Evolutionary conservation across 2,113 vertebrate genomes (phyloP), one percentile per base, ranked within the genome.

Genomic region (Scomber colias): DNA sequence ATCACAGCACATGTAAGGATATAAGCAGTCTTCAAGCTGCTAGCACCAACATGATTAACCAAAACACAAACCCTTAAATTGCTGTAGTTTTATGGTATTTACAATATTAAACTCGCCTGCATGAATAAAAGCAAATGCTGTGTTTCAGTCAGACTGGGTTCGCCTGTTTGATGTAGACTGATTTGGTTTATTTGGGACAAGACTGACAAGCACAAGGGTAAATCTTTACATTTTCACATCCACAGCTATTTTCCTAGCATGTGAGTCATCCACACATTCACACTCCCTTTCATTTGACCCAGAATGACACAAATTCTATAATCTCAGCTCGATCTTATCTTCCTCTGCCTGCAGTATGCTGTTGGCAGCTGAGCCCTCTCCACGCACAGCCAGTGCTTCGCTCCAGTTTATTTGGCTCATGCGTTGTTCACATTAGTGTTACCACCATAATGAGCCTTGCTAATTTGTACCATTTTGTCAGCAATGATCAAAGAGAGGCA

Each of bases 1-100:
- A 0, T 99, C 98, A 0, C 97, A 99, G 86, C 98, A 99, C 95
- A 99, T 99, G 98, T 99, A 93, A 98, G 97, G 62, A 73, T 16
- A 27, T 3, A n/a, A 60, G 11, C 10, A 3, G 10, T 17, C 49
- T 44, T 65, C 49, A 56, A 17, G 54, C 16, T 24, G 3, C 51
- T 50, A 31, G 30, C 15, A 45, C 7, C 16, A 3, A 1, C 3
- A 7, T 31, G 16, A 60, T 24, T 21, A 59, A 44, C 45, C n/a
- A 5, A 49, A n/a, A 44, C 51, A 27, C 11, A 10, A 68, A 24
- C 10, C 48, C 9, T 16, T 27, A 27, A 13, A 3, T n/a, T 60
- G 16, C 9, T 13, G 2, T 16, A 45, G 51, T 44, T 45, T 72
- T 11, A 6, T 2, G 21, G 65, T 17, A 17, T 13, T 71, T 65